Conservation (phyloP, 2,113 vertebrate genomes). For the Dicerorhinus sumatrensis region DNA sequence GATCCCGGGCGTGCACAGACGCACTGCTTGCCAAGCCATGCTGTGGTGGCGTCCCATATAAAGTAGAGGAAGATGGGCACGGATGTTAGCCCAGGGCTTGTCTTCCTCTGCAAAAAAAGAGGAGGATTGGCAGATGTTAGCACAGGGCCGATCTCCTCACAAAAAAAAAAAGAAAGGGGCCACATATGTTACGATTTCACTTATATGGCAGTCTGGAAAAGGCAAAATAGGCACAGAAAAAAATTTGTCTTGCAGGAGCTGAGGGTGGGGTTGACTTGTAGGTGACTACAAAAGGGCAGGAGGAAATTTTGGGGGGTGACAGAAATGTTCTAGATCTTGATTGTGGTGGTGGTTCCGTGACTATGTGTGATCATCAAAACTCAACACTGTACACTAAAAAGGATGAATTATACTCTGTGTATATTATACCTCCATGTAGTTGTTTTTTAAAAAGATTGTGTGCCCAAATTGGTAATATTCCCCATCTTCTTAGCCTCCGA, state of each 20-base stretch:
- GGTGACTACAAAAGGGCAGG: neutral
- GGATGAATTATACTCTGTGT: neutral
- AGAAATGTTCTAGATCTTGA: neutral
- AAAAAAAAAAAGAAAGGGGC: too few relatives aligned
- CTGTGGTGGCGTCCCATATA: too few relatives aligned
- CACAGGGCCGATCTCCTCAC: too few relatives aligned
- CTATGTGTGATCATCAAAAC: neutral
- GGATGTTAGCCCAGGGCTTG: too few relatives aligned
- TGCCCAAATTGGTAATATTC: neutral
- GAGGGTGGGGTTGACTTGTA: neutral
- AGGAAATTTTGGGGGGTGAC: neutral
- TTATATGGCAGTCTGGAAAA: neutral
- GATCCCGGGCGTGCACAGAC: too few relatives aligned
- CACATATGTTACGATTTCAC: neutral
- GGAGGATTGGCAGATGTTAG: too few relatives aligned
- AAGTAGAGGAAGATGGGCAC: too few relatives aligned
- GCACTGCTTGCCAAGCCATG: too few relatives aligned
- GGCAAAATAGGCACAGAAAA: neutral
- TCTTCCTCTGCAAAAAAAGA: too few relatives aligned
- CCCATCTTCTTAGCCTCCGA: neutral
- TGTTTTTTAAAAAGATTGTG: neutral
- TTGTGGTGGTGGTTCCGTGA: neutral
- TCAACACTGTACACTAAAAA: neutral
- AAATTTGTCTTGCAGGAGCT: neutral
- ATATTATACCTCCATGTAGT: neutral